phyloP scores from a whole-genome alignment of 2,888 invertebrate species.

The Colletes collaris region DNA sequence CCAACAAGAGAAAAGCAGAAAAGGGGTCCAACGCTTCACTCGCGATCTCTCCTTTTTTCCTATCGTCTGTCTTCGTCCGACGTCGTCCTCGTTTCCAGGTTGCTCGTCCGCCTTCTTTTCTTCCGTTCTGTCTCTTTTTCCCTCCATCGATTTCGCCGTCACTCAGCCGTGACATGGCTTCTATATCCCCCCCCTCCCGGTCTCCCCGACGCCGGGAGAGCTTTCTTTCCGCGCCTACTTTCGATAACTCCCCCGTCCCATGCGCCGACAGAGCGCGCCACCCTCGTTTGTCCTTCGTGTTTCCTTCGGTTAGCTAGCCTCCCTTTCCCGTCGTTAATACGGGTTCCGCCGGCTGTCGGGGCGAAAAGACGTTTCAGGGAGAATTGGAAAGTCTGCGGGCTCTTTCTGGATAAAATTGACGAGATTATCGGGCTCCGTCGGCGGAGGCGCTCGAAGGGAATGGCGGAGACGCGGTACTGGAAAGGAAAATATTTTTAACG shows the following conservation, averaged over 20 bases:
- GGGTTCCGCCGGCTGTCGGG: not conserved
- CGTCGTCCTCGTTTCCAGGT: not conserved
- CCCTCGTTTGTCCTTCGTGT: slow-evolving; percentile 1
- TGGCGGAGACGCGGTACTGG: too few species aligned
- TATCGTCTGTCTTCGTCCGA: not conserved
- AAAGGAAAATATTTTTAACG: not conserved
- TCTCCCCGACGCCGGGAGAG: not conserved
- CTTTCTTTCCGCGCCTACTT: slow-evolving; percentile 6
- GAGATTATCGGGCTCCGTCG: not conserved
- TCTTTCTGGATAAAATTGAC: not conserved
- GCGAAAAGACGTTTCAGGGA: not conserved
- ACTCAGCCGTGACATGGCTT: slow-evolving; percentile 64
- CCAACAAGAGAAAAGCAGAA: slow-evolving; percentile 52
- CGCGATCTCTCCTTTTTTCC: slow-evolving; percentile 9
- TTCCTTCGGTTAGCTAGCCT: not conserved
- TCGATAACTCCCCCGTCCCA: not conserved
- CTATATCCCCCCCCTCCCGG: slow-evolving; percentile 16
- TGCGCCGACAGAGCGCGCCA: not conserved
- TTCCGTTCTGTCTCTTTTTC: slow-evolving; percentile 28
- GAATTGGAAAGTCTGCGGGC: not conserved
- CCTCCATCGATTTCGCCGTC: slow-evolving; percentile 62
- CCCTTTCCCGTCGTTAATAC: not conserved
- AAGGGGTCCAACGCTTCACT: slow-evolving; percentile 26
- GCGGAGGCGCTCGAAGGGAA: not conserved
- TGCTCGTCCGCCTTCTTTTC: not conserved